phyloP scores from a whole-genome alignment of 1,140 invertebrate species.

The Muscidifurax raptorellus region DNA sequence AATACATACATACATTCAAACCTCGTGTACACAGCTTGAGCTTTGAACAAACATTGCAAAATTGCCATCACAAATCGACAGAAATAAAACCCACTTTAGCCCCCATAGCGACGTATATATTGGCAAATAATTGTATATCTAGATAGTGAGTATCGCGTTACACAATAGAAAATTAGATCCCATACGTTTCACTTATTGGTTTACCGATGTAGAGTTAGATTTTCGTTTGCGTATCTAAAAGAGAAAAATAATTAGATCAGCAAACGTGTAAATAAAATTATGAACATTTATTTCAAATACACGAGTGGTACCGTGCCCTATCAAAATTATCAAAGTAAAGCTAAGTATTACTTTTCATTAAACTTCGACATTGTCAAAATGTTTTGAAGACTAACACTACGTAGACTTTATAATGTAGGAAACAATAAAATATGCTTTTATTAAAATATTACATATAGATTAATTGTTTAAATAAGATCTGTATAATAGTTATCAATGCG shows the following conservation, averaged over 20 bases:
- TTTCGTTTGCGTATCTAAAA: not conserved
- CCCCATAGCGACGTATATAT: not conserved
- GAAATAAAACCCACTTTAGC: conserved; percentile 31
- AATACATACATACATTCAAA: conserved; percentile 31
- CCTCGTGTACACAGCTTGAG: not conserved
- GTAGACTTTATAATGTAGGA: conserved; percentile 71
- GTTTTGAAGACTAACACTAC: conserved; percentile 57
- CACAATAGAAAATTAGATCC: conserved; percentile 20
- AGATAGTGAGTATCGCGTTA: conserved; percentile 4
- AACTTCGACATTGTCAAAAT: conserved; percentile 42
- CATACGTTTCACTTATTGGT: not conserved
- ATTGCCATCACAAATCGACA: conserved; percentile 38
- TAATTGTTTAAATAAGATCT: conserved; percentile 12
- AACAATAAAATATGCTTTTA: conserved; percentile 64
- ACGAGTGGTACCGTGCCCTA: not conserved
- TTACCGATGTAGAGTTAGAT: not conserved
- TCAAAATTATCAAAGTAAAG: not conserved
- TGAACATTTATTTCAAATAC: not conserved
- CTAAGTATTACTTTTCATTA: conserved; percentile 16
- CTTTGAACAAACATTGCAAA: conserved; percentile 6
- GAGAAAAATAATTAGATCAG: not conserved
- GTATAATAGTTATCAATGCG: not conserved
- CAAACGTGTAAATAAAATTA: not conserved
- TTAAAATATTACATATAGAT: conserved; percentile 60
- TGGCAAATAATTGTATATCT: conserved; percentile 1